Base-by-base conservation (phyloP, 2,113 vertebrate genomes). In the Tenrec ecaudatus region DNA sequence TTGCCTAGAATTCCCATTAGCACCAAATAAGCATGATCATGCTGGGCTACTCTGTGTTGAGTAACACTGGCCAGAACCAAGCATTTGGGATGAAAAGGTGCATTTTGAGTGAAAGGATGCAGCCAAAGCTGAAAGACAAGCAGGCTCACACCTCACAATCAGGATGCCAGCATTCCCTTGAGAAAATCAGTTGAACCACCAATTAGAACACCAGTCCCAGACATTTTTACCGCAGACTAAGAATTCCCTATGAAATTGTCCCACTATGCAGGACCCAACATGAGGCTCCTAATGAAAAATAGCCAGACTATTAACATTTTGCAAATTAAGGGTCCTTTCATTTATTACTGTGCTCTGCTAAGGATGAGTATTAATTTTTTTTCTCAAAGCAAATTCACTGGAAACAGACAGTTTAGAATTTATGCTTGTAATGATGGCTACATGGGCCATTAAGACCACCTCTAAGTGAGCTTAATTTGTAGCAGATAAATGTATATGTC, bases 391-490 rank as follows among this genome's bases (percentile, higher is more conserved):
- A 98, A 98, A 98, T 98, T 98, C 97, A 97, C 98, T 97, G 98
- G 97, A 98, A 98, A 98, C 94, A 98, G 98, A 97, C 97, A 98
- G 97, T 97, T 98, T 97, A 97, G 97, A 98, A 98, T 98, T 98
- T 98, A 98, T 98, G 98, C 97, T 97, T 96, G 97, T 98, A 98
- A 98, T 98, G 98, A 98, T 98, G 97, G 98, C 98, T 98, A 97
- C 98, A 98, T 97, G 98, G 98, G 97, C 98, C 98, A 98, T 98
- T 98, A 98, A 98, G 98, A 98, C 97, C 98, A 98, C 98, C 98
- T 98, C 98, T 98, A 98, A 98, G 98, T 98, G 98, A 98, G 98
- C 98, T 98, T 98, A 98, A 98, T 98, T 98, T 98, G 98, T 97
- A 98, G 97, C 98, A 98, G 98, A 98, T 98, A 98, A 98, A 98